These are phyloP conservation scores for Fringilla coelebs DNA, from an alignment of 2,797 vertebrate genomes.

Conservation along the genomic window DNA sequence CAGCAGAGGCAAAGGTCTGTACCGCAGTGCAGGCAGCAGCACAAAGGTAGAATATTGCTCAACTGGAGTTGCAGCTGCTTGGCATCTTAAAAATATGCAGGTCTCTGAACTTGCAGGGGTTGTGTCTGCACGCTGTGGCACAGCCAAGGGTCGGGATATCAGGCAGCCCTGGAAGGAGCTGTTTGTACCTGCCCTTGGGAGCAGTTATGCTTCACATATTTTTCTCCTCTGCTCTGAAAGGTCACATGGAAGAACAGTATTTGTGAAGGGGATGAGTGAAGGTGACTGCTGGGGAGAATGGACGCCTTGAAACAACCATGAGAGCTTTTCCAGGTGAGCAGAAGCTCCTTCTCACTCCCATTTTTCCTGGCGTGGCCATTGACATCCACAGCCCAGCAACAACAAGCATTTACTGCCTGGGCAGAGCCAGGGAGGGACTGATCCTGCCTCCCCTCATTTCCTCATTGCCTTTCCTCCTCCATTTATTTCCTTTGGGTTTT, in stretches of 20 bases:
- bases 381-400: fast-evolving
- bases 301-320: neutral
- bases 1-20: fast-evolving
- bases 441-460: neutral
- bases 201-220: neutral
- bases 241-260: neutral
- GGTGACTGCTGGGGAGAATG: neutral
- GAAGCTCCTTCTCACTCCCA: neutral
- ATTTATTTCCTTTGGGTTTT: slow-evolving; percentile 59
- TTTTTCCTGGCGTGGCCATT: neutral
- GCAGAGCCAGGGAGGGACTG: neutral
- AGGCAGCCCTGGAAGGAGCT: slow-evolving; percentile 33
- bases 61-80: neutral
- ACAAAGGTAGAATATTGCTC: neutral
- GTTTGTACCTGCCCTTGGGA: slow-evolving; percentile 17
- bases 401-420: neutral
- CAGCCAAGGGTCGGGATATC: neutral
- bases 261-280: neutral
- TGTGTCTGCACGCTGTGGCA: fast-evolving
- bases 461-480: slow-evolving; percentile 4
- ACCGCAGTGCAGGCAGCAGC: neutral
- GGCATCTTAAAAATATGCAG: neutral
- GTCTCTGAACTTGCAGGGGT: neutral
- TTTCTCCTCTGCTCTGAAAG: neutral
- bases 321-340: neutral